Conservation (phyloP, 2,797 vertebrate species). For the Hyperoplus lanceolatus region DNA sequence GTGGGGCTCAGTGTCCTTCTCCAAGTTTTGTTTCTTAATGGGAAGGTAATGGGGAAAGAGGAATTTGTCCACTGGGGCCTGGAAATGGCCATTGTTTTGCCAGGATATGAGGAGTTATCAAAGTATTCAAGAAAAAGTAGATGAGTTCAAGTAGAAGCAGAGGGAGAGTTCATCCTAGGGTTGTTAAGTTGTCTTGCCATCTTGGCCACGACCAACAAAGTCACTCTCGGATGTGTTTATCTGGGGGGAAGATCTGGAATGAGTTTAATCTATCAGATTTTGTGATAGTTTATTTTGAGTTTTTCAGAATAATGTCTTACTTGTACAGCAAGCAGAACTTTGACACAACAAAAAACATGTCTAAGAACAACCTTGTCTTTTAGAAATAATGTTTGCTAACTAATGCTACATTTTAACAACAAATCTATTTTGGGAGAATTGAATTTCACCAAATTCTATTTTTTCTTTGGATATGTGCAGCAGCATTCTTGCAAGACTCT, state of each 20-base stretch:
- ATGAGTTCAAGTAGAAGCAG: constrained; percentile 26
- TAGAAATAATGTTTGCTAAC: background rate
- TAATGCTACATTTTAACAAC: background rate
- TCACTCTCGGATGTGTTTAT: constrained; percentile 7
- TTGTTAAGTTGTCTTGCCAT: constrained; percentile 26
- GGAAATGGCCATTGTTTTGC: constrained; percentile 57
- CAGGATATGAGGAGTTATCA: constrained; percentile 58
- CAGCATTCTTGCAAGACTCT: constrained; percentile 27
- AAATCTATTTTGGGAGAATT: background rate
- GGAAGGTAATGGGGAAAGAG: constrained; percentile 61
- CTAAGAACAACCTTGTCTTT: background rate
- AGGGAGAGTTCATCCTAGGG: constrained; percentile 50
- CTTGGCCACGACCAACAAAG: background rate
- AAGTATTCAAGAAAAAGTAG: constrained; percentile 11
- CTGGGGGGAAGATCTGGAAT: background rate
- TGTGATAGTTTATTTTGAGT: background rate
- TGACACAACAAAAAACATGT: background rate
- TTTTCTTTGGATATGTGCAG: constrained; percentile 19
- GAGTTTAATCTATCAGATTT: background rate
- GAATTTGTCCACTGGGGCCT: constrained; percentile 55
- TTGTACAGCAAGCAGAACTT: background rate
- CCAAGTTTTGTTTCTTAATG: constrained; percentile 62
- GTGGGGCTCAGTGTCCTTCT: constrained; percentile 49
- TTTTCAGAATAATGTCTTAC: background rate
- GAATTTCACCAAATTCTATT: background rate